Base-by-base conservation (phyloP, 1,140 invertebrate species). In the Elymnias hypermnestra region DNA sequence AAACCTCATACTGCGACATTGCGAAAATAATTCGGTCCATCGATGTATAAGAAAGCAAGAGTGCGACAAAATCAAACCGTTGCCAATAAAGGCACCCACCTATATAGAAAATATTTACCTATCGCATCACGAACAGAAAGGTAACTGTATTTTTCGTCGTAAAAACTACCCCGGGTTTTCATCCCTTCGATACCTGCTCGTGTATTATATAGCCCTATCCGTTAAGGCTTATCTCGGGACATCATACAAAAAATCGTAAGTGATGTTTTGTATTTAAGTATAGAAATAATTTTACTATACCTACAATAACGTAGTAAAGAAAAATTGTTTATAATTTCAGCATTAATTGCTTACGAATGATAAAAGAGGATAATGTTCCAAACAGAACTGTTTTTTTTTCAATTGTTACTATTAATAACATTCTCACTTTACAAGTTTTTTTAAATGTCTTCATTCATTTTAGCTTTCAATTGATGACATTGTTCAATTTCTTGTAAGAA, bases 101-200 rank as follows among this genome's bases (percentile, higher is more conserved):
- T 66, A 66, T 49, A 57, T 56, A 58, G 49, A 45, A 58, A 63
- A 68, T 73, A 72, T 70, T 73, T 77, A 68, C 70, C 57, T 64
- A 72, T 72, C 60, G 57, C 62, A 70, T 68, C 63, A 64, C 45
- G 53, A 55, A 63, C 55, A 71, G 58, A 65, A 72, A 64, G 61
- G 63, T 64, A 70, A 75, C 63, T 61, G 63, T 69, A 65, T 71
- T 67, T 60, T 72, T 69, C 63, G 56, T 74, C 74, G 74, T 78
- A 78, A 78, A 74, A 75, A 72, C 74, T 74, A 73, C 70, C 70
- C 72, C 57, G 53, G 50, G 63, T 57, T 69, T 75, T 71, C 62
- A 71, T 67, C 69, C 72, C 73, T 77, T 62, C 44, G 60, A 71
- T 67, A 67, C 72, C 72, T 75, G 57, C 40, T 35, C 55, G 48